A percentile compares a stretch with the other conserved stretches of the same genome.
Evolutionary conservation across 2,113 vertebrate genomes (phyloP).

Genomic region (Anthoscopus minutus): DNA sequence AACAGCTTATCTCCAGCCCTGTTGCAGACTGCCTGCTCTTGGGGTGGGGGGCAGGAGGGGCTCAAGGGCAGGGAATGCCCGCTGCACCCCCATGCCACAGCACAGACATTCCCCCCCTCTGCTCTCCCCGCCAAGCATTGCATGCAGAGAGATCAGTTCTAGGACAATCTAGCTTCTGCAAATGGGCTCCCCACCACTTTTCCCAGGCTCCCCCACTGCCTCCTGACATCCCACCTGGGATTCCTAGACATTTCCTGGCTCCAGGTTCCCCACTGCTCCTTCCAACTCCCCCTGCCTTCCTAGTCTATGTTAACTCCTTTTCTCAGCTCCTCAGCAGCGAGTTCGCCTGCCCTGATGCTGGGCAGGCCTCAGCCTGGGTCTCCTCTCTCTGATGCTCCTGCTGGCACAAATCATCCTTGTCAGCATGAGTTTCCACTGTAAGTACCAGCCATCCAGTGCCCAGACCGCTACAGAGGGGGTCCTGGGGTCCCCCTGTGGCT

Average conservation of each 20-base stretch:
- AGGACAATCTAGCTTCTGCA: not conserved
- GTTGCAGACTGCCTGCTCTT: not conserved
- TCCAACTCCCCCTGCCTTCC: too few relatives aligned
- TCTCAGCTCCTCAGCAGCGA: not conserved
- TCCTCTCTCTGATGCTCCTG: slow-evolving; percentile 1
- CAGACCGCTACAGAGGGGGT: rapidly evolving
- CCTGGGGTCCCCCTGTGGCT: too few relatives aligned
- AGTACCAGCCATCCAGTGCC: not conserved
- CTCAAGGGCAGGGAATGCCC: not conserved
- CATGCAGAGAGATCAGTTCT: not conserved
- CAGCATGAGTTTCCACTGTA: slow-evolving; percentile 1
- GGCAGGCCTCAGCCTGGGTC: not conserved
- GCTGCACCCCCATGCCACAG: not conserved
- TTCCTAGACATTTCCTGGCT: not conserved
- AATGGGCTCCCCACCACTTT: rapidly evolving
- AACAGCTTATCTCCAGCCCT: not conserved
- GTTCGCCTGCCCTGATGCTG: not conserved
- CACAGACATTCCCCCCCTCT: rapidly evolving
- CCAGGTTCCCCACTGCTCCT: not conserved
- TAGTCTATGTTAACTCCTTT: not conserved
- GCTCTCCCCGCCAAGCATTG: rapidly evolving
- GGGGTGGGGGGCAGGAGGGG: not conserved
- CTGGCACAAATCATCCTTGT: not conserved
- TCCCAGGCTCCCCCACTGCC: not conserved
- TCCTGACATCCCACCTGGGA: not conserved